A percentile compares a stretch with the other conserved stretches of the same genome.
phyloP scores from a whole-genome alignment of 2,797 vertebrate species.

The Taeniopygia guttata region DNA sequence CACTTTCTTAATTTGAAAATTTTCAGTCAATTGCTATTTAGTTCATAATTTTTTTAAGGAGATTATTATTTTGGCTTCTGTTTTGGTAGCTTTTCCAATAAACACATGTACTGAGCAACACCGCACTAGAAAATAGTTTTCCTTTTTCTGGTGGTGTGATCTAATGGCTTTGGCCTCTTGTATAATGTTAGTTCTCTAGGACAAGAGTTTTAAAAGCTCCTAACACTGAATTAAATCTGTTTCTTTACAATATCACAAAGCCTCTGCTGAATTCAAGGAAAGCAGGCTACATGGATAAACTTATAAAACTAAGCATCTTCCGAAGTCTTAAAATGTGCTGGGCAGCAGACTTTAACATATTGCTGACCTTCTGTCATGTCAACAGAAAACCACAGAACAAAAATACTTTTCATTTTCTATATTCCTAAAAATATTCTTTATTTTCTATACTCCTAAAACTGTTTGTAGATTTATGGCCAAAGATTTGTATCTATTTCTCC shows the following conservation, averaged over 20 bases:
- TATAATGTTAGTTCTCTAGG: neutral
- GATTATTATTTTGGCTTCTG: neutral
- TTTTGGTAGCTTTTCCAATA: neutral
- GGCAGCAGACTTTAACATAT: neutral
- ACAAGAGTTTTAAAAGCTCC: neutral
- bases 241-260: neutral
- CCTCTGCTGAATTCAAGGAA: neutral
- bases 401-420: neutral
- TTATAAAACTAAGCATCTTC: neutral
- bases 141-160: neutral
- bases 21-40: neutral
- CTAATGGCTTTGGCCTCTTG: neutral
- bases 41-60: neutral
- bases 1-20: neutral
- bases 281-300: neutral
- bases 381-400: neutral
- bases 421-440: neutral
- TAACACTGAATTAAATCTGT: neutral
- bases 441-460: neutral
- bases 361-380: neutral
- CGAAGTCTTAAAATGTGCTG: neutral
- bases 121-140: neutral
- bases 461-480: neutral
- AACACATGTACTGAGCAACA: neutral
- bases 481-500: neutral